Evolutionary conservation across 1,140 invertebrate genomes (phyloP).

Genomic region (Goniozus legneri): DNA sequence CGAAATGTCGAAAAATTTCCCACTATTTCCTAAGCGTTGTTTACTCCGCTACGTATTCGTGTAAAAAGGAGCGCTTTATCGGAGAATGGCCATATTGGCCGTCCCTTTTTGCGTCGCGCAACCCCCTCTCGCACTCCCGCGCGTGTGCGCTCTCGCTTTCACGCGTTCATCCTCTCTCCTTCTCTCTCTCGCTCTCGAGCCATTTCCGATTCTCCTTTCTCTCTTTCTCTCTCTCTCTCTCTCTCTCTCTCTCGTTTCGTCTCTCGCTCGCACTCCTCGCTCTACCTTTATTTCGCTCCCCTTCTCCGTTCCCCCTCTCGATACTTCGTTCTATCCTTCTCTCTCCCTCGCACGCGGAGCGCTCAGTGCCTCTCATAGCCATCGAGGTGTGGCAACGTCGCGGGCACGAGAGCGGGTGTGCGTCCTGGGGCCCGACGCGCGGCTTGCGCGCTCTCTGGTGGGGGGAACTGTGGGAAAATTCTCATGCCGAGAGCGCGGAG

Average conservation of each 20-base stretch:
- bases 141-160: not conserved
- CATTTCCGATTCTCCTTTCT: slow-evolving; percentile 5
- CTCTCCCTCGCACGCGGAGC: slow-evolving; percentile 1
- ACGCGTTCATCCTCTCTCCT: not conserved
- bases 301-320: not conserved
- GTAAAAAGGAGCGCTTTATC: not conserved
- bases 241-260: slow-evolving; percentile 1
- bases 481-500: too few species aligned
- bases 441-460: slow-evolving; percentile 26
- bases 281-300: slow-evolving; percentile 11
- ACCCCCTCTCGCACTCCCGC: too few species aligned
- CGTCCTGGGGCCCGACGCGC: too few species aligned
- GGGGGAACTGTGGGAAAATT: slow-evolving; percentile 54
- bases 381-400: slow-evolving; percentile 50
- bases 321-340: not conserved
- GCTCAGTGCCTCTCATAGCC: slow-evolving; percentile 32
- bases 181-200: not conserved
- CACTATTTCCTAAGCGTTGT: not conserved
- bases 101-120: not conserved
- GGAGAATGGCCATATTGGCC: not conserved
- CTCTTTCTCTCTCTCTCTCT: slow-evolving; percentile 8
- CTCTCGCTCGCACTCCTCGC: slow-evolving; percentile 5
- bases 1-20: too few species aligned
- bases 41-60: not conserved
- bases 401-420: slow-evolving; percentile 43